These are phyloP conservation scores for Lordiphosa clarofinis DNA, from an alignment of 1,140 invertebrate genomes.

Conservation along the genomic window DNA sequence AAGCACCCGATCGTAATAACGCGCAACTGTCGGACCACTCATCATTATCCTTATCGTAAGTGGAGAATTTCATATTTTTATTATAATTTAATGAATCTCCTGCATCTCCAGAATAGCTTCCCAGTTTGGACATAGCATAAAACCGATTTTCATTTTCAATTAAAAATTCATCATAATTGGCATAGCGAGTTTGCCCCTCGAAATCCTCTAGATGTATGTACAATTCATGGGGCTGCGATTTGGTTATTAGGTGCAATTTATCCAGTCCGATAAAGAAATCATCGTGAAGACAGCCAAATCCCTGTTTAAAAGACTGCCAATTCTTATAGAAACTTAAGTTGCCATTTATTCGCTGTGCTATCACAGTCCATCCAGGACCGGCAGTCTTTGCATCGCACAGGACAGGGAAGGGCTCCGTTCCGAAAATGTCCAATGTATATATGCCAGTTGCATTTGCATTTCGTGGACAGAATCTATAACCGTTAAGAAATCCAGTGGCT, in stretches of 20 bases:
- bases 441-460: neutral
- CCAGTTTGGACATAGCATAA: neutral
- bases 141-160: conserved; percentile 5
- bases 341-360: neutral
- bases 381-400: neutral
- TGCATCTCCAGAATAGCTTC: neutral
- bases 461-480: neutral
- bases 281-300: neutral
- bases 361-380: conserved; percentile 6
- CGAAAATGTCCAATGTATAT: neutral
- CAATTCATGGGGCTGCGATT: conserved; percentile 3
- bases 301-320: neutral
- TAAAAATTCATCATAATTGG: conserved; percentile 3
- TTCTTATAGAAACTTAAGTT: neutral
- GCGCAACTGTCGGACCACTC: neutral
- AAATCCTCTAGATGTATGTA: conserved; percentile 9
- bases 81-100: neutral
- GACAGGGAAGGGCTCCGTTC: neutral
- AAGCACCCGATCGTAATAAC: neutral
- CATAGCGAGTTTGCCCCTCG: conserved; percentile 1
- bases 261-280: conserved; percentile 11
- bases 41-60: conserved; percentile 3
- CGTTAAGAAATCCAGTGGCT: neutral
- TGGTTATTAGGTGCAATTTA: conserved; percentile 2
- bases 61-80: neutral